A percentile compares a stretch with the other conserved stretches of the same genome.
Evolutionary conservation across 2,888 invertebrate genomes (phyloP).

Genomic region (Eilema griseolum): DNA sequence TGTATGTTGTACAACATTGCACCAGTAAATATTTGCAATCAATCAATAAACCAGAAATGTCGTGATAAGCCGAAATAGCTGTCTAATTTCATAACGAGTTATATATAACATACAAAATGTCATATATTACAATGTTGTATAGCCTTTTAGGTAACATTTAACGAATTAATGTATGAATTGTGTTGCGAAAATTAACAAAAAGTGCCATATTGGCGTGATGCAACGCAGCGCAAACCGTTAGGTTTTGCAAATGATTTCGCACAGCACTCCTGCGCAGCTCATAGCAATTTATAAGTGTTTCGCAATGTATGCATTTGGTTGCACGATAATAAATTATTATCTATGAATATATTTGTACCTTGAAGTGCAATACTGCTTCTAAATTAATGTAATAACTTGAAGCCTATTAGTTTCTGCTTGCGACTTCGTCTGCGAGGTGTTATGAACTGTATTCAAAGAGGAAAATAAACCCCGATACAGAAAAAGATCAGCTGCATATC

Average conservation of each 20-base stretch:
- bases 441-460: too few relatives aligned
- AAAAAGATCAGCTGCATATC: too few relatives aligned
- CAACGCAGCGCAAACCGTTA: slow-evolving; percentile 31
- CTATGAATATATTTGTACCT: slow-evolving; percentile 40
- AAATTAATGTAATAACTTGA: background rate
- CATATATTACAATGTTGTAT: slow-evolving; percentile 27
- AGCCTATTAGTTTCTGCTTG: background rate
- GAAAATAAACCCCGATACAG: too few relatives aligned
- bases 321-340: slow-evolving; percentile 56
- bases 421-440: background rate
- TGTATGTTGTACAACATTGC: background rate
- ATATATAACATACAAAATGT: slow-evolving; percentile 23
- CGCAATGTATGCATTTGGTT: slow-evolving; percentile 59
- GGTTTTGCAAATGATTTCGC: slow-evolving; percentile 61
- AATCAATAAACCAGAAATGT: slow-evolving; percentile 35
- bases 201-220: slow-evolving; percentile 30
- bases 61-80: slow-evolving; percentile 29
- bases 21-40: slow-evolving; percentile 17
- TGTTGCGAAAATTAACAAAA: slow-evolving; percentile 52
- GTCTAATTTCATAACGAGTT: slow-evolving; percentile 17
- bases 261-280: slow-evolving; percentile 46
- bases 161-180: slow-evolving; percentile 36
- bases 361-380: slow-evolving; percentile 7
- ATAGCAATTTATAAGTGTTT: slow-evolving; percentile 59
- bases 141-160: slow-evolving; percentile 43